Evolutionary conservation across 23 tunicate genomes (phyloP).

Genomic region (Pegea sp.): DNA sequence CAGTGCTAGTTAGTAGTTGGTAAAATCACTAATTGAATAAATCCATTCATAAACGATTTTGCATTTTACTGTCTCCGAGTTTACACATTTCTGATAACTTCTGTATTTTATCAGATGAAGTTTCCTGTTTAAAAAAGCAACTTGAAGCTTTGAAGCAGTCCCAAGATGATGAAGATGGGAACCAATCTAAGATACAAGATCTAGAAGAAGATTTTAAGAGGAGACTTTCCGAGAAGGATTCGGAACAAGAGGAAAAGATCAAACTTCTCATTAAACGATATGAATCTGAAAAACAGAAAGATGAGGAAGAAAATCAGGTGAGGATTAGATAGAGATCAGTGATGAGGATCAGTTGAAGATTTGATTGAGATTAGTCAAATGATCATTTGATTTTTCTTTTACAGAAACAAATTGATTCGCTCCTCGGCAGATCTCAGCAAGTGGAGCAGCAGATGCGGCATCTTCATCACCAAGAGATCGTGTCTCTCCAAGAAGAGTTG

Average conservation of each 20-base stretch:
- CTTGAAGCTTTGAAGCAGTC: constrained; percentile 56
- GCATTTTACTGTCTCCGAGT: too few species aligned
- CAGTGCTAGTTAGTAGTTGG: too few species aligned
- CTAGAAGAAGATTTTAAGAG: constrained; percentile 33
- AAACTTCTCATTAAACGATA: constrained; percentile 55
- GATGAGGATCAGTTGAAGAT: not conserved
- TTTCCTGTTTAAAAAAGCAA: constrained; percentile 38
- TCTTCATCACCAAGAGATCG: constrained; percentile 59
- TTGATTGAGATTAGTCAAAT: not conserved
- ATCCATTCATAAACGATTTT: too few species aligned
- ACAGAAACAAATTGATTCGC: not conserved
- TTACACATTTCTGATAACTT: too few species aligned
- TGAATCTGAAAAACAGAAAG: constrained; percentile 39
- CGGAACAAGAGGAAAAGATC: constrained; percentile 40
- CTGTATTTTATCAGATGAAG: constrained; percentile 48
- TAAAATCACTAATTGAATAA: too few species aligned
- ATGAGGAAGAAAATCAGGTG: constrained; percentile 40
- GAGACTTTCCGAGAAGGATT: constrained; percentile 29
- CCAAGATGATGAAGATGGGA: constrained; percentile 28
- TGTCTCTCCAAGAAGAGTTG: constrained; percentile 45
- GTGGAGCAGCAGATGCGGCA: too few species aligned
- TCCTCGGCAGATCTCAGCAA: too few species aligned
- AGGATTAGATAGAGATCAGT: not conserved
- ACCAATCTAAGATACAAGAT: constrained; percentile 11
- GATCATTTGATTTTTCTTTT: not conserved